Conservation (phyloP, 2,888 invertebrate species). For the Taphrorychus bicolor region DNA sequence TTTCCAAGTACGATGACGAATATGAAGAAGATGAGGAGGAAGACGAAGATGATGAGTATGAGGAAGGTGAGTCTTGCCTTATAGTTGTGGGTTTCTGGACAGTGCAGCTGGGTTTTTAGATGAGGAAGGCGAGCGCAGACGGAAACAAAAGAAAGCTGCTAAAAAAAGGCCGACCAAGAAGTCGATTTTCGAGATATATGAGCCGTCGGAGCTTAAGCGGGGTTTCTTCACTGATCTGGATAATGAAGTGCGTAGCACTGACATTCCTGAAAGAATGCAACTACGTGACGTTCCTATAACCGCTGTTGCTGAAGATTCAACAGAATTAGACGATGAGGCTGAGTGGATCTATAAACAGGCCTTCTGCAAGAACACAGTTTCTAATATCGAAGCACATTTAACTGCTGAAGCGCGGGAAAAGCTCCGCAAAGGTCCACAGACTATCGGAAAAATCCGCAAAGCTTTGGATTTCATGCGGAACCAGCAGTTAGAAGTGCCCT, state of each 20-base stretch:
- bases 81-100: neutral
- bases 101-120: constrained; percentile 54
- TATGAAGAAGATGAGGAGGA: constrained; percentile 86
- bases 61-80: constrained; percentile 57
- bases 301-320: constrained; percentile 80
- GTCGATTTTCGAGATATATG: constrained; percentile 93
- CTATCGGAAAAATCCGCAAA: constrained; percentile 90
- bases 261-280: constrained; percentile 93
- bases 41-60: constrained; percentile 81
- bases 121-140: constrained; percentile 66
- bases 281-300: constrained; percentile 87
- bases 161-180: constrained; percentile 81
- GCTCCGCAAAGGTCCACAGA: constrained; percentile 70
- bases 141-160: constrained; percentile 75
- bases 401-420: constrained; percentile 61
- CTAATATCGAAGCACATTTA: constrained; percentile 73
- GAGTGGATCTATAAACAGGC: constrained; percentile 98
- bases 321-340: constrained; percentile 92
- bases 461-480: constrained; percentile 96
- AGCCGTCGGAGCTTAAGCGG: constrained; percentile 94
- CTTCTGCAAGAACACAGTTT: constrained; percentile 83
- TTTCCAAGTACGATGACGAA: constrained; percentile 86
- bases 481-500: constrained; percentile 95
- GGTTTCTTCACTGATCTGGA: constrained; percentile 95
- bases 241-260: constrained; percentile 87